Evolutionary conservation across 2,888 invertebrate species (phyloP), one percentile per base, ranked within the genome.

Genomic region (Bedellia somnulentella): DNA sequence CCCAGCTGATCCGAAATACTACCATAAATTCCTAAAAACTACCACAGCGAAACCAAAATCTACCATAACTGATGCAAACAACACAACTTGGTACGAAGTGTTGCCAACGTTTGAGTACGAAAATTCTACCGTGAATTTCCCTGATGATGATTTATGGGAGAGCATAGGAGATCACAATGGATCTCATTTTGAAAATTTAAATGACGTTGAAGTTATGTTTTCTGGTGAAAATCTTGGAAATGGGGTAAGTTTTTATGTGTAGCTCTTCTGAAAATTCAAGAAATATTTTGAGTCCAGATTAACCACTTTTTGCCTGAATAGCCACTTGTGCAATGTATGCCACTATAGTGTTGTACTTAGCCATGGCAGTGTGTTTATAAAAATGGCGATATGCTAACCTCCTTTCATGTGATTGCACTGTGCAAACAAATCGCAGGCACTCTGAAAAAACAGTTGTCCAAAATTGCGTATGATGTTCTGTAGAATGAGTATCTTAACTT

Each of bases 191-290:
- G 57, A 50, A 9, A 66, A 63, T 34, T 41, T 76, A 17, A 60
- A 66, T 24, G 78, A 79, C 35, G 78, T 78, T 0, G 80, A 79
- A 33, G 57, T 76, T 17, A 39, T 80, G 32, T 79, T 79, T 48
- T 61, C 60, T 25, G 48, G 46, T 30, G 37, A 37, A 9, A 50
- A 46, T 39, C 44, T 35, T n/a, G n/a, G n/a, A 13, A 50, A 35
- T 32, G 48, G 49, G 39, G 73, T 73, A 39, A 54, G 61, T 21
- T 21, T 22, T 12, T 11, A 13, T n/a, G n/a, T 10, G 11, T 24
- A n/a, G n/a, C n/a, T n/a, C n/a, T n/a, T n/a, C n/a, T n/a, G n/a
- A n/a, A n/a, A n/a, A n/a, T n/a, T n/a, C n/a, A n/a, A n/a, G n/a
- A n/a, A n/a, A n/a, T n/a, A n/a, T n/a, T n/a, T n/a, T n/a, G n/a